A percentile compares a stretch with the other conserved stretches of the same genome.
phyloP scores from a whole-genome alignment of 2,888 invertebrate genomes.

The Cotesia congregata region DNA sequence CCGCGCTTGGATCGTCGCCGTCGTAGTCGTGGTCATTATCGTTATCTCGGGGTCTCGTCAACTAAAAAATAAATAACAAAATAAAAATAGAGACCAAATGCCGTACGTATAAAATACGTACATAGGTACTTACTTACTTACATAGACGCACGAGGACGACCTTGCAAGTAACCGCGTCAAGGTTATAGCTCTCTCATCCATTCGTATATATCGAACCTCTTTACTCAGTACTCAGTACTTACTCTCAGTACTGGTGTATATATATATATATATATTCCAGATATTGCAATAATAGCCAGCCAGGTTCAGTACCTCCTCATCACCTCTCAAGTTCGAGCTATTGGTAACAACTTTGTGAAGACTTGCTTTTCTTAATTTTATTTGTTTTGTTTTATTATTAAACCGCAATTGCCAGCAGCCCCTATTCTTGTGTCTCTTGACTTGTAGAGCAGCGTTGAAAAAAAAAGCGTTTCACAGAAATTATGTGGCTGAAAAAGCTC shows the following conservation, averaged over 20 bases:
- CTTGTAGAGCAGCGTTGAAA: neutral
- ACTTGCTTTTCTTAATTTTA: neutral
- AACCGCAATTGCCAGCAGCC: neutral
- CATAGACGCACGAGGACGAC: slow-evolving; percentile 30
- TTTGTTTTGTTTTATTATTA: neutral
- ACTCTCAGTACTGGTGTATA: neutral
- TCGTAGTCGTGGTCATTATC: slow-evolving; percentile 37
- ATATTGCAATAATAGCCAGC: slow-evolving; percentile 34
- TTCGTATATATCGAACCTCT: slow-evolving; percentile 18
- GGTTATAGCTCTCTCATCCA: slow-evolving; percentile 31
- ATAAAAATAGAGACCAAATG: slow-evolving; percentile 13
- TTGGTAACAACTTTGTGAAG: neutral
- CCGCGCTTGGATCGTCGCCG: slow-evolving; percentile 18
- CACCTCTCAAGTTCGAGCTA: slow-evolving; percentile 2
- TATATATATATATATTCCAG: neutral
- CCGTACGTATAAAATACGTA: slow-evolving; percentile 2
- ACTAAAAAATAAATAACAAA: slow-evolving; percentile 6
- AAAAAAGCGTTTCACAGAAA: neutral
- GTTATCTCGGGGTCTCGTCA: slow-evolving; percentile 31
- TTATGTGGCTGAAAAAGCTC: neutral
- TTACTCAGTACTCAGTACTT: slow-evolving; percentile 13
- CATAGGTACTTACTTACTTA: neutral
- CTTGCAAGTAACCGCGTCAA: slow-evolving; percentile 41
- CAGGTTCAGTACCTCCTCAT: slow-evolving; percentile 35
- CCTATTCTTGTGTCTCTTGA: neutral